phyloP scores from a whole-genome alignment of 2,797 vertebrate genomes.

The Martes flavigula region DNA sequence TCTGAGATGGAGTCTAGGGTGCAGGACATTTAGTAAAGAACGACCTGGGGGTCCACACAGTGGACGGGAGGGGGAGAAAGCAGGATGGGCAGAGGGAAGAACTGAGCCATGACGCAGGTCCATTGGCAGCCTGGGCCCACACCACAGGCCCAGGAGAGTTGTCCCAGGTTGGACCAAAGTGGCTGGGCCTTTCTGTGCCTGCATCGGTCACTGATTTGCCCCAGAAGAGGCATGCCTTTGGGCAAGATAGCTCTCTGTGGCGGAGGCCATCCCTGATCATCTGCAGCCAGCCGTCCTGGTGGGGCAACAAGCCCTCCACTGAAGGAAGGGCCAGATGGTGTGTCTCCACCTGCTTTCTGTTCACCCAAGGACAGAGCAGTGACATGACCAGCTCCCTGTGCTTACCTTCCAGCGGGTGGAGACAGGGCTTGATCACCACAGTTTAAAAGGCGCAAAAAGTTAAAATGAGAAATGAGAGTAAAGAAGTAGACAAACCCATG shows the following conservation, averaged over 20 bases:
- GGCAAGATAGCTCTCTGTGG: not conserved
- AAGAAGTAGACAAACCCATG: not conserved
- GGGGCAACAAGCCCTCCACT: not conserved
- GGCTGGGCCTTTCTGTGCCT: not conserved
- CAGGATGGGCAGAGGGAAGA: not conserved
- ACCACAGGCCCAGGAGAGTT: not conserved
- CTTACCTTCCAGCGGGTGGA: not conserved
- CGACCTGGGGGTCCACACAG: not conserved
- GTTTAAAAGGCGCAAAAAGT: not conserved
- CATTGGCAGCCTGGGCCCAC: not conserved
- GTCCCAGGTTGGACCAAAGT: not conserved
- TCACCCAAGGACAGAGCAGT: not conserved
- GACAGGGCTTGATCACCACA: not conserved
- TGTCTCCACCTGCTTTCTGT: not conserved
- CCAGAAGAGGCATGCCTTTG: not conserved
- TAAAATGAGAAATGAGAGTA: not conserved
- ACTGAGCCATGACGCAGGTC: fast-evolving
- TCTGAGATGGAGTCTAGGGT: not conserved
- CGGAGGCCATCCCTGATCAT: no score
- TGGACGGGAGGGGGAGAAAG: no score
- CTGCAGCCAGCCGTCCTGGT: not conserved
- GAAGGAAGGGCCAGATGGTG: not conserved
- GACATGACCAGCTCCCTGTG: not conserved
- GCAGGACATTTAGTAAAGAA: not conserved
- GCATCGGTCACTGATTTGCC: not conserved